Evolutionary conservation across 2,113 vertebrate genomes (phyloP).

Genomic region (Heliornis fulica): DNA sequence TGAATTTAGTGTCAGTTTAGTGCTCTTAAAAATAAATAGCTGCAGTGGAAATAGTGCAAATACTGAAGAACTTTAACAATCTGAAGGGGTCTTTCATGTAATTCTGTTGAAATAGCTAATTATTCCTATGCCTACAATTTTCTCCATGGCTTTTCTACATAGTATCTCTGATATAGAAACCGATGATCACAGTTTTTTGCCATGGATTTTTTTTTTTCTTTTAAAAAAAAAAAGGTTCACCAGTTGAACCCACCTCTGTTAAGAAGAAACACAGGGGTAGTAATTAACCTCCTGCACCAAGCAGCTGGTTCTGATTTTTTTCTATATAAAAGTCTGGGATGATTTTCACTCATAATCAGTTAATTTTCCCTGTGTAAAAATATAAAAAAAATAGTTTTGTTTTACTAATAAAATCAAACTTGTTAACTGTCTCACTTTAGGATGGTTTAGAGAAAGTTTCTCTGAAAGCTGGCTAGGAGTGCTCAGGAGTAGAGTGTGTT

Average conservation of each 20-base stretch:
- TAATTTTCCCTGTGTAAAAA: constrained; percentile 38
- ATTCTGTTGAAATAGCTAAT: not conserved
- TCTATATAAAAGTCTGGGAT: constrained; percentile 1
- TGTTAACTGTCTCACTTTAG: constrained; percentile 26
- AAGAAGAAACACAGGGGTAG: not conserved
- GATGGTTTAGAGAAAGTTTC: not conserved
- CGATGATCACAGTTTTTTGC: not conserved
- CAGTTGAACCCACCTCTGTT: not conserved
- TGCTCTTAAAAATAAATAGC: not conserved
- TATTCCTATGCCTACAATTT: not conserved
- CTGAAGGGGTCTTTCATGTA: not conserved
- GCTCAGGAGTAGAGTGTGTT: not conserved
- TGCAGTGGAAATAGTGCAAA: not conserved
- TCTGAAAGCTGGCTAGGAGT: not conserved
- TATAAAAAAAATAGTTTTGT: not conserved
- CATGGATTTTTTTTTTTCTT: not conserved
- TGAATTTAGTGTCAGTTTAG: not conserved
- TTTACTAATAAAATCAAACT: constrained; percentile 1
- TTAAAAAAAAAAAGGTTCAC: not conserved
- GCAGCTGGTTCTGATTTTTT: constrained; percentile 43
- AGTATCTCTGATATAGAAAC: not conserved
- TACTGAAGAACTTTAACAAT: not conserved
- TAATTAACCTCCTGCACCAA: constrained; percentile 29
- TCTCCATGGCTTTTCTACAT: not conserved
- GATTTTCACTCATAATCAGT: constrained; percentile 43